phyloP scores from a whole-genome alignment of 2,113 vertebrate species.

The Sakesphorus luctuosus region DNA sequence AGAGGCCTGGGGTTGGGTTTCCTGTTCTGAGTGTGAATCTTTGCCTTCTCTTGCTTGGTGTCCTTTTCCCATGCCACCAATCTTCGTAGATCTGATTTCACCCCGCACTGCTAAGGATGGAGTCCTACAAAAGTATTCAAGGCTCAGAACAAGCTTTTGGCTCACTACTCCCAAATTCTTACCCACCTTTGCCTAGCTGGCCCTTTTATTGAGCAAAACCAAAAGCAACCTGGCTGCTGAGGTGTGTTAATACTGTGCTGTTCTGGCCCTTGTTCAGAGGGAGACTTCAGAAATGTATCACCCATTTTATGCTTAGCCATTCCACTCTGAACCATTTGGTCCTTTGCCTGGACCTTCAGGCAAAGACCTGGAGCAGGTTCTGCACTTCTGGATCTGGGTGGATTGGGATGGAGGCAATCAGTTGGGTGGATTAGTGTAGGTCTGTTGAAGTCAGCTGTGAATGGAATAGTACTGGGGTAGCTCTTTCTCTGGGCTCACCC shows the following conservation, averaged over 20 bases:
- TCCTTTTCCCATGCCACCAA: neutral
- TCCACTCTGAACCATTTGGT: neutral
- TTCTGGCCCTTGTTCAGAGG: neutral
- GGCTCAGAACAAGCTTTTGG: neutral
- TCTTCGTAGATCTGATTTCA: neutral
- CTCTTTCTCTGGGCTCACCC: neutral
- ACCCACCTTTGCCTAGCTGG: neutral
- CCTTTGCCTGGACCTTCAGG: neutral
- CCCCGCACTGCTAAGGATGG: accelerated
- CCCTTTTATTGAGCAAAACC: neutral
- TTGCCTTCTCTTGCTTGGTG: neutral
- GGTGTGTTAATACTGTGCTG: neutral
- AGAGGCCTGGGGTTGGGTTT: accelerated
- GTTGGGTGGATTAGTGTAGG: accelerated
- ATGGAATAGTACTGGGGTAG: accelerated
- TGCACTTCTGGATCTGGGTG: neutral
- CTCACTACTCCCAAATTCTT: neutral
- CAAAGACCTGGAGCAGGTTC: neutral
- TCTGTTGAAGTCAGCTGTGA: neutral
- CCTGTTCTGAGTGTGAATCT: neutral
- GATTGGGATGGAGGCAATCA: neutral
- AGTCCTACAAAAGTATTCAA: neutral
- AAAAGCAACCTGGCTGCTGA: neutral
- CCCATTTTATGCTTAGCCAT: neutral
- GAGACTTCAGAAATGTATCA: neutral